Evolutionary conservation across 2,113 vertebrate species (phyloP), one percentile per base, ranked within the genome.

Genomic region (Eretmochelys imbricata): DNA sequence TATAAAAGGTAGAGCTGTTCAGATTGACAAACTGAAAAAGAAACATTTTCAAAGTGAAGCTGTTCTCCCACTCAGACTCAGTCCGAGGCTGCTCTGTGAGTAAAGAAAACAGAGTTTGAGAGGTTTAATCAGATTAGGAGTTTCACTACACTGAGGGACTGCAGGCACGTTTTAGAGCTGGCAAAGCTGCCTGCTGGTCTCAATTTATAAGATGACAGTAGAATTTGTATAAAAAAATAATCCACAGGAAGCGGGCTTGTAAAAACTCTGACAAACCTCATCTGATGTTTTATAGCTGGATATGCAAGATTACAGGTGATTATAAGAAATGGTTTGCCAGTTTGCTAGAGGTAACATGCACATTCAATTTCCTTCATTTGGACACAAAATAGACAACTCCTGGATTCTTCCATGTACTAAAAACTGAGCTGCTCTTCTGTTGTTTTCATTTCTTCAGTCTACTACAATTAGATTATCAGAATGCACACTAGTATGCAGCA

Each of bases 1-100:
- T 99, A 98, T 99, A 99, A 98, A 99, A 99, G 4, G 99, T 99
- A 92, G 99, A 99, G 94, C 99, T 99, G 98, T 99, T 99, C 98
- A 99, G 98, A 97, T 99, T 99, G 97, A 99, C 99, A 97, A 99
- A 99, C 97, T 99, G 99, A 98, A 99, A 99, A 96, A 99, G 99
- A 98, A 99, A 99, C 99, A 99, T 99, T 98, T 99, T 99, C 98
- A 99, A 97, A 93, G 99, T 99, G 94, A 99, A 99, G 98, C 99
- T 99, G 99, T 99, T 99, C 98, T 99, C 99, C 99, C 99, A 99
- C 96, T 99, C 99, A 0, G 99, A 99, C 97, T 99, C 99, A 0
- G 99, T 99, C 95, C 99, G 99, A 80, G 99, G 99, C 98, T 99
- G 99, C 98, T 99, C 99, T 99, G 99, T 99, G 98, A 97, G 97